Evolutionary conservation across 1,140 invertebrate genomes (phyloP).

Genomic region (Bilobella aurantiaca): DNA sequence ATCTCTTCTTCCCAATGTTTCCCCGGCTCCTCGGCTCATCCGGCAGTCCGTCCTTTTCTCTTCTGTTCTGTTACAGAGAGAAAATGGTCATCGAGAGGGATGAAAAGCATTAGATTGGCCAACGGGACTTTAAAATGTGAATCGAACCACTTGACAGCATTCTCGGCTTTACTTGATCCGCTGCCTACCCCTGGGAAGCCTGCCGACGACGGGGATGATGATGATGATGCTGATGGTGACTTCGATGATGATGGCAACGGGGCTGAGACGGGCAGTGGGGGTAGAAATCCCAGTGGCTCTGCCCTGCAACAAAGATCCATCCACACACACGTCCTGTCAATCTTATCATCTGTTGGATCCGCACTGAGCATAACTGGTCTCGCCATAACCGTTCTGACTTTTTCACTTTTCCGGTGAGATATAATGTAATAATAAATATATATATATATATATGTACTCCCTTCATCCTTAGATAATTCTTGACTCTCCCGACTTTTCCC

Average conservation of each 20-base stretch:
- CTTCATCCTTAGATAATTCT: too few relatives aligned
- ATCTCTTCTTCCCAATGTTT: too few relatives aligned
- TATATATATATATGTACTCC: too few relatives aligned
- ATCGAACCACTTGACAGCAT: slow-evolving; percentile 47
- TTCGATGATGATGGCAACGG: slow-evolving; percentile 20
- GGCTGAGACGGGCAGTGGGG: not conserved
- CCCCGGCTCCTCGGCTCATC: too few relatives aligned
- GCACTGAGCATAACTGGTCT: slow-evolving; percentile 43
- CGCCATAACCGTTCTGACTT: slow-evolving; percentile 43
- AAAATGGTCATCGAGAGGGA: slow-evolving; percentile 43
- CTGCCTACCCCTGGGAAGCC: too few relatives aligned
- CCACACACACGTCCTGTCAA: slow-evolving; percentile 40
- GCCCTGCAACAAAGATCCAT: too few relatives aligned
- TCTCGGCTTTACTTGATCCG: slow-evolving; percentile 46
- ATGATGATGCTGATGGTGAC: too few relatives aligned
- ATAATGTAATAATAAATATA: too few relatives aligned
- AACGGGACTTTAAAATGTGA: slow-evolving; percentile 40
- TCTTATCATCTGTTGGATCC: slow-evolving; percentile 46
- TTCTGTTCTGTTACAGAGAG: slow-evolving; percentile 36
- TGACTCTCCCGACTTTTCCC: too few relatives aligned
- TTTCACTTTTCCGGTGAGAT: slow-evolving; percentile 46
- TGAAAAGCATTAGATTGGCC: slow-evolving; percentile 38
- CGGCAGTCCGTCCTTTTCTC: too few relatives aligned
- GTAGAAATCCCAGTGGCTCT: not conserved
- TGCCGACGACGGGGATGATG: too few relatives aligned